Percentiles rank a stretch among this genome's conserved stretches.
Conservation (phyloP, 2,797 vertebrate species). For the Sebastes alutus region DNA sequence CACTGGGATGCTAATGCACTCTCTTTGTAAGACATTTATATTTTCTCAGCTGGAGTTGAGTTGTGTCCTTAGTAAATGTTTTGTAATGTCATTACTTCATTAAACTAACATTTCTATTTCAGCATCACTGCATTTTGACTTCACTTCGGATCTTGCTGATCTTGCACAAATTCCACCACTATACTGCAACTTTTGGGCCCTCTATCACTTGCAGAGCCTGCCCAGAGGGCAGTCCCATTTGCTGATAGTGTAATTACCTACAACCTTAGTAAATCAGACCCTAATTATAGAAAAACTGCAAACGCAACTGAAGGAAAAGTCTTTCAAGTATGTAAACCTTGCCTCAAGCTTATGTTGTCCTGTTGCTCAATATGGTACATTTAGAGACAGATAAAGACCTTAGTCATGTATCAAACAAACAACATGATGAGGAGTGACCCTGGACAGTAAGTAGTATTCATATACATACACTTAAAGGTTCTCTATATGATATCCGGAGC, state of each 20-base stretch:
- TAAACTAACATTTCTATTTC: conserved; percentile 2
- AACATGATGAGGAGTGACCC: not conserved
- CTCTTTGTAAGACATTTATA: conserved; percentile 25
- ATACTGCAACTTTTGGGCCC: conserved; percentile 19
- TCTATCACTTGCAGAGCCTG: not conserved
- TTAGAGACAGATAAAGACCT: not conserved
- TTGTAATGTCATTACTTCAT: not conserved
- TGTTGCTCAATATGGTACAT: not conserved
- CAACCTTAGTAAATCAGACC: conserved; percentile 36
- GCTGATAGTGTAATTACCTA: conserved; percentile 38
- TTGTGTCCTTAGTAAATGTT: conserved; percentile 1
- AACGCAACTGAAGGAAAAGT: not conserved
- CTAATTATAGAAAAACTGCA: conserved; percentile 35
- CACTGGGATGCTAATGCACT: conserved; percentile 36
- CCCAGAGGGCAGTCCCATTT: conserved; percentile 7
- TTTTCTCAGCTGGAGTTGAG: not conserved
- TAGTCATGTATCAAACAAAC: not conserved
- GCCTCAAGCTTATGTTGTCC: not conserved
- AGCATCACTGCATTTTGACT: not conserved
- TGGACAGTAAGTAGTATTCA: not conserved
- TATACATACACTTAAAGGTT: not conserved
- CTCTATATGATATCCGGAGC: not conserved
- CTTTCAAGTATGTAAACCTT: not conserved
- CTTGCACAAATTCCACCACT: not conserved
- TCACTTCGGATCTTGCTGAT: conserved; percentile 10